Evolutionary conservation across 2,888 invertebrate genomes (phyloP).

Genomic region (Phyllotreta cruciferae): DNA sequence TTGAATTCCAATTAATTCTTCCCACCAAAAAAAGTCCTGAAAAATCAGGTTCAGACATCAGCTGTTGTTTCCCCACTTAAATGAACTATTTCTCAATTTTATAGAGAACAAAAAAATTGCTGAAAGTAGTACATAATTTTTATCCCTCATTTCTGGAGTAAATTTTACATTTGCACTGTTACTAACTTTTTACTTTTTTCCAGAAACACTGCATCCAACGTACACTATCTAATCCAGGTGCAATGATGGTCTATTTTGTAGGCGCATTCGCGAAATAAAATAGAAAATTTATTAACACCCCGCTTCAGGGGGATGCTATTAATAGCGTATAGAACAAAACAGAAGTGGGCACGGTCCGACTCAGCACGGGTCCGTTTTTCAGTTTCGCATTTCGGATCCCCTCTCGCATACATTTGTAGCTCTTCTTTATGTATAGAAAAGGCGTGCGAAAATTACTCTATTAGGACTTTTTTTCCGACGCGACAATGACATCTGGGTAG

Average conservation of each 20-base stretch:
- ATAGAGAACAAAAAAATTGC: too few species aligned
- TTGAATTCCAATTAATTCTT: too few species aligned
- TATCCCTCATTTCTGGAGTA: not conserved
- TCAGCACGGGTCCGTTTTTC: conserved; percentile 35
- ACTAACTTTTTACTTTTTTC: too few species aligned
- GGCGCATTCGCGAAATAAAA: too few species aligned
- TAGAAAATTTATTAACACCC: too few species aligned
- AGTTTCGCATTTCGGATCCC: conserved; percentile 46
- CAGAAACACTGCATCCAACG: not conserved
- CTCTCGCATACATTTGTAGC: conserved; percentile 48
- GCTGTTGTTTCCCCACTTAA: too few species aligned
- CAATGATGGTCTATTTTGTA: not conserved
- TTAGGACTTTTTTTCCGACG: conserved; percentile 48
- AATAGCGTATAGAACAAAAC: conserved; percentile 36
- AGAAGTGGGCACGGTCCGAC: conserved; percentile 25
- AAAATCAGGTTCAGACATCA: too few species aligned
- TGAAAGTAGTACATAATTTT: too few species aligned
- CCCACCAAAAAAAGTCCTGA: too few species aligned
- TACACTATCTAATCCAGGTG: not conserved
- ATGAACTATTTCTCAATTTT: too few species aligned
- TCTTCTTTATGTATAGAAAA: conserved; percentile 48
- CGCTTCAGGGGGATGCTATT: too few species aligned
- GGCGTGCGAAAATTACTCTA: conserved; percentile 56
- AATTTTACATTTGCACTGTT: too few species aligned
- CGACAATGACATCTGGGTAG: conserved; percentile 35